phyloP scores from a whole-genome alignment of 2,113 vertebrate genomes.

The Ia io region DNA sequence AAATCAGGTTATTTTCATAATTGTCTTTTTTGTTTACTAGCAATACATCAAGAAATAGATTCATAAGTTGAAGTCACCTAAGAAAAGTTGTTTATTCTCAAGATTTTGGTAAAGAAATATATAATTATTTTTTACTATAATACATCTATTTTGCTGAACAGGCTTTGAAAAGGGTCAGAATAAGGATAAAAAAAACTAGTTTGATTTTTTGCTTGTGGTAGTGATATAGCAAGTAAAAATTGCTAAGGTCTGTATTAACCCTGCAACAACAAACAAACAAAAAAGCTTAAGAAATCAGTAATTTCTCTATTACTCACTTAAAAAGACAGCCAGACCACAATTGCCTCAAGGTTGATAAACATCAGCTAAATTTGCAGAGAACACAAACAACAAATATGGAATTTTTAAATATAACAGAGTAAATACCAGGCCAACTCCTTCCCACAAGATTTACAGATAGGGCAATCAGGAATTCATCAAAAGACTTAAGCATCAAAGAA shows the following conservation, averaged over 20 bases:
- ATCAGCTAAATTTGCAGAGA: background rate
- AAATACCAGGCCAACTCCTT: background rate
- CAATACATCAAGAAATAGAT: background rate
- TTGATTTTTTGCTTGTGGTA: background rate
- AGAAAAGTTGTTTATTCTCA: background rate
- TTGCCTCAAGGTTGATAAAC: background rate
- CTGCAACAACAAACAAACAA: background rate
- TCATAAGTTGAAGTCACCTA: background rate
- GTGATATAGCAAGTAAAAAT: background rate
- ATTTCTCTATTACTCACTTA: background rate
- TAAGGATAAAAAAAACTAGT: background rate
- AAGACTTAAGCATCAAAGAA: background rate
- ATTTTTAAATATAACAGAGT: background rate
- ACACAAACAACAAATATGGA: background rate
- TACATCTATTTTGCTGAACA: background rate
- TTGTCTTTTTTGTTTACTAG: background rate
- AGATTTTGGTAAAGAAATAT: background rate
- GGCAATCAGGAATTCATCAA: background rate
- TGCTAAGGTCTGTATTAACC: slow-evolving; percentile 6
- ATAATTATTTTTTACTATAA: background rate
- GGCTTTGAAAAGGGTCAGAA: background rate
- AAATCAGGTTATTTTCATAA: slow-evolving; percentile 12
- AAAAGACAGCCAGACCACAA: background rate
- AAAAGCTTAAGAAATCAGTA: background rate
- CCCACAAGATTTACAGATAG: background rate